These are phyloP conservation scores for Epizoanthus stellaris DNA, from an alignment of 92 coral and sea anemone genomes.

Conservation along the genomic window DNA sequence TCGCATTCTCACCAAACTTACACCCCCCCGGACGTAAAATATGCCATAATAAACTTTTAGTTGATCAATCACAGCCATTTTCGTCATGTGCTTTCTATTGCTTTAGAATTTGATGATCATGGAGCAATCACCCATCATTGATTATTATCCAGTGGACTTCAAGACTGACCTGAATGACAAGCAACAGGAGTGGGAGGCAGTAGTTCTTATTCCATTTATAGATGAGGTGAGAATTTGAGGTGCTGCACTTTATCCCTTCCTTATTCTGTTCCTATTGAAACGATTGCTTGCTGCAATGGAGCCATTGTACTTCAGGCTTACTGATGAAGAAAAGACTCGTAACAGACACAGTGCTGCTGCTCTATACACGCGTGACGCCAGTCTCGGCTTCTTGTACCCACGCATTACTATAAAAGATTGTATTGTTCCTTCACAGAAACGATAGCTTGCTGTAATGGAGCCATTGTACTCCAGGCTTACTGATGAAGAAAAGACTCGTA, in stretches of 20 bases:
- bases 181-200: constrained; percentile 99
- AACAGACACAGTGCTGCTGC: too few relatives aligned
- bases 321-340: too few relatives aligned
- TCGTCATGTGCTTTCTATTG: neutral
- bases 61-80: neutral
- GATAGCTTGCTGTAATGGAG: too few relatives aligned
- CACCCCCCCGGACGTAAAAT: too few relatives aligned
- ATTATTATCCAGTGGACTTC: constrained; percentile 88
- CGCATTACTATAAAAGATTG: neutral
- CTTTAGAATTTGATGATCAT: constrained; percentile 88
- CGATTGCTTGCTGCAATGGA: constrained; percentile 84
- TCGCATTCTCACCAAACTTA: too few relatives aligned
- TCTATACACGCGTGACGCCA: too few relatives aligned
- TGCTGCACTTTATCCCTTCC: too few relatives aligned
- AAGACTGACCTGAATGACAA: constrained; percentile 95
- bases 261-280: constrained; percentile 45
- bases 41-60: neutral
- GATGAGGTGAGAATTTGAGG: constrained; percentile 73
- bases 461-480: too few relatives aligned
- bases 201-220: constrained; percentile 93
- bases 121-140: constrained; percentile 96
- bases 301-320: constrained; percentile 60
- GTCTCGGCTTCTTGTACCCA: constrained; percentile 50
- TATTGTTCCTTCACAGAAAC: too few relatives aligned
- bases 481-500: constrained; percentile 68